These are phyloP conservation scores for Chaetogeoica ovagalla DNA, from an alignment of 2,888 invertebrate genomes.

Conservation along the genomic window DNA sequence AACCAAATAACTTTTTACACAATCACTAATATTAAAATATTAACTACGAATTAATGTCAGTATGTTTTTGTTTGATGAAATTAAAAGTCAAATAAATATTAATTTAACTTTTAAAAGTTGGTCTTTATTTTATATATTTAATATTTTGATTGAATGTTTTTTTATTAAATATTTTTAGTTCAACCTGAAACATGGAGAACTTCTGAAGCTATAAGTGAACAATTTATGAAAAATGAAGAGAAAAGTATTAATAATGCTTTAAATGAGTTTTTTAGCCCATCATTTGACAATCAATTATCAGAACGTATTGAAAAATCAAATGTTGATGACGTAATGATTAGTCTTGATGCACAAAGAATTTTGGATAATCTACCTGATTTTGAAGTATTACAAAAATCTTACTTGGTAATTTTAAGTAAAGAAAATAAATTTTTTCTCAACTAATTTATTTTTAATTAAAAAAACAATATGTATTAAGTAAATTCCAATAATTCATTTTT, in stretches of 20 bases:
- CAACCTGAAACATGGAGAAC: conserved; percentile 37
- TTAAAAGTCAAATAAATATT: neutral
- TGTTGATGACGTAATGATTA: conserved; percentile 34
- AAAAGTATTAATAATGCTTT: neutral
- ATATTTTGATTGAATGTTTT: neutral
- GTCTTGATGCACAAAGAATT: conserved; percentile 55
- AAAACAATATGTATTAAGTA: neutral
- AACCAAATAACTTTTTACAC: no score
- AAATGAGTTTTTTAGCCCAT: conserved; percentile 8
- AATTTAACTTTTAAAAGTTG: neutral
- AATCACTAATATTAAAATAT: no score
- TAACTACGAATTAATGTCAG: neutral
- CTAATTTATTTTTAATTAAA: conserved; percentile 15
- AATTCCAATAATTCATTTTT: neutral
- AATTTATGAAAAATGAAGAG: neutral
- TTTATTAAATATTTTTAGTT: conserved; percentile 31
- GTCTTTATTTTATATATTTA: neutral
- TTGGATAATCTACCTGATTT: conserved; percentile 56
- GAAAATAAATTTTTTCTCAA: conserved; percentile 25
- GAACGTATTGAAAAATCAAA: neutral
- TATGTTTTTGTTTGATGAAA: no score
- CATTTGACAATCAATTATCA: conserved; percentile 3
- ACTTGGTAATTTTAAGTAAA: conserved; percentile 54
- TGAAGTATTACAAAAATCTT: conserved; percentile 56
- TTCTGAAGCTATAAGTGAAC: conserved; percentile 11